Evolutionary conservation across 2,888 invertebrate species (phyloP).

Genomic region (Netelia melanura): DNA sequence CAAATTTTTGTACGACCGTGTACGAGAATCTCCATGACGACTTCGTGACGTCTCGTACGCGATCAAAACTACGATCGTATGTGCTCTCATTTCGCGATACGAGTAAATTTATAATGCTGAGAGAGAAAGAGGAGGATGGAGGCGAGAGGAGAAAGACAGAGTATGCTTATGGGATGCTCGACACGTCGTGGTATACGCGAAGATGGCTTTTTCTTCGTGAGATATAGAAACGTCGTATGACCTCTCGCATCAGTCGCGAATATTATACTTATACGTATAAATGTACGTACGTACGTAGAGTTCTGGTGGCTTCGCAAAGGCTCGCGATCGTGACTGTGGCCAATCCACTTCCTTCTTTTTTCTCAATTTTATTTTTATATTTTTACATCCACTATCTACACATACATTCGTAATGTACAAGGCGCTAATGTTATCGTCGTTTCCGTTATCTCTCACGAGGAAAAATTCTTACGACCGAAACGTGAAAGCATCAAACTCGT

Average conservation of each 20-base stretch:
- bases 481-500: background rate
- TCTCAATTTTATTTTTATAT: conserved; percentile 56
- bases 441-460: conserved; percentile 63
- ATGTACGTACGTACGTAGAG: background rate
- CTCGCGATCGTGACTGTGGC: conserved; percentile 43
- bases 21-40: conserved; percentile 55
- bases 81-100: conserved; percentile 21
- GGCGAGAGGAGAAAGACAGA: background rate
- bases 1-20: conserved; percentile 26
- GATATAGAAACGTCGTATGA: background rate
- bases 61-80: conserved; percentile 30
- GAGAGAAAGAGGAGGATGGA: conserved; percentile 6
- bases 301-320: conserved; percentile 16
- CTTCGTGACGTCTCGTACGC: conserved; percentile 54
- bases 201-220: conserved; percentile 60
- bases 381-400: conserved; percentile 65
- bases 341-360: conserved; percentile 38
- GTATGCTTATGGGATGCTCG: conserved; percentile 61
- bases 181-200: conserved; percentile 60
- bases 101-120: conserved; percentile 58
- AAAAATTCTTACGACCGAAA: background rate
- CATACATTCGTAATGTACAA: conserved; percentile 48
- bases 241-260: conserved; percentile 48
- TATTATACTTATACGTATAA: conserved; percentile 2
- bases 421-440: conserved; percentile 57